These are phyloP conservation scores for Stenchaetothrips biformis DNA, from an alignment of 2,888 invertebrate genomes.

Conservation along the genomic window DNA sequence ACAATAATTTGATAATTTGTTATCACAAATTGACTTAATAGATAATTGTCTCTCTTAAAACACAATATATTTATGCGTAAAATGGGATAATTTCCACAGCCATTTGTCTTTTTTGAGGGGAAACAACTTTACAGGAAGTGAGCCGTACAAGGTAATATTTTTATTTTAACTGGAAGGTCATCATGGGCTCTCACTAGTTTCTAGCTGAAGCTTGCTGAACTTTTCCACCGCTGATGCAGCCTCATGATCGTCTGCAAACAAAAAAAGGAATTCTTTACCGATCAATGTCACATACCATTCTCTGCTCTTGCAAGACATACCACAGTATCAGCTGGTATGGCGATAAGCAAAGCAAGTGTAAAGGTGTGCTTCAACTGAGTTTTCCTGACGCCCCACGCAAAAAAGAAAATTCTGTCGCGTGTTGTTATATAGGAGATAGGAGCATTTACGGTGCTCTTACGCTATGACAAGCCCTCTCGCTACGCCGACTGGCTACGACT, in stretches of 20 bases:
- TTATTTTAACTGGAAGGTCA: neutral
- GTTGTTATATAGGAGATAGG: no score
- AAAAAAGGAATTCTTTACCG: constrained; percentile 25
- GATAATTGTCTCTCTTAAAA: neutral
- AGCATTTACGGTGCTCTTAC: no score
- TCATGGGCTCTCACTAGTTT: neutral
- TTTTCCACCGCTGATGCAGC: neutral
- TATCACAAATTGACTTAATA: neutral
- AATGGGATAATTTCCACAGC: neutral
- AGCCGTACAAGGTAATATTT: neutral
- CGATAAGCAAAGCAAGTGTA: no score
- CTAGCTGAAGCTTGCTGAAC: neutral
- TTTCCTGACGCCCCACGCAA: no score
- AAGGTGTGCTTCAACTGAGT: no score
- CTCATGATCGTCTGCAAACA: constrained; percentile 12
- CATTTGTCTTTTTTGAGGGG: neutral
- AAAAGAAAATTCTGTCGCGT: no score
- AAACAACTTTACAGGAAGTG: neutral
- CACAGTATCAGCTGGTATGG: neutral
- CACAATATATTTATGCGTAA: neutral
- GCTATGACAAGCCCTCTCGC: no score
- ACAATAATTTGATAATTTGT: neutral
- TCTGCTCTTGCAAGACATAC: no score
- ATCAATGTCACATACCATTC: constrained; percentile 19
- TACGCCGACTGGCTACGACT: no score